Percentiles rank a stretch among this genome's conserved stretches.
Conservation (phyloP, 2,113 vertebrate genomes). For the Planiliza haematocheilus region DNA sequence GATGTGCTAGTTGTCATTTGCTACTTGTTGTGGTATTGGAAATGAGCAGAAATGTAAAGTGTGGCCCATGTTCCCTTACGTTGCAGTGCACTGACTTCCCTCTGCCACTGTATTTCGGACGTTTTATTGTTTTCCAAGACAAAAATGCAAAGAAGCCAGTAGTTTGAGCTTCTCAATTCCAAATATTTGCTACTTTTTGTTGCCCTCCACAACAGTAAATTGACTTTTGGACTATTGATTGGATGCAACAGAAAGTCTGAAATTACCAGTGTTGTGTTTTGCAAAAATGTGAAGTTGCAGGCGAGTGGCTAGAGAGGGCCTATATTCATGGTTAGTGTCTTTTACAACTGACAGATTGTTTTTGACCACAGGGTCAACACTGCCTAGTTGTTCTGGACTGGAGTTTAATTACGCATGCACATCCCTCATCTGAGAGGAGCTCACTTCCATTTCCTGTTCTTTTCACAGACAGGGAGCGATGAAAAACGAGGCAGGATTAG, state of each 20-base stretch:
- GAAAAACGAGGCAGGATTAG: constrained; percentile 61
- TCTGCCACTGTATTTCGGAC: too few species aligned
- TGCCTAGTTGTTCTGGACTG: constrained; percentile 41
- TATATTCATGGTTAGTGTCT: constrained; percentile 1
- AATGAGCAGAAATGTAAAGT: too few species aligned
- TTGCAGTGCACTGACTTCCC: too few species aligned
- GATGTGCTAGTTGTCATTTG: too few species aligned
- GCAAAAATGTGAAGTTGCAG: neutral
- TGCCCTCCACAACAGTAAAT: neutral
- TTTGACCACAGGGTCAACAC: constrained; percentile 34
- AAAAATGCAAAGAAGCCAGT: too few species aligned
- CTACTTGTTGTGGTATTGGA: too few species aligned
- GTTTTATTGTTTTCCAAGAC: too few species aligned
- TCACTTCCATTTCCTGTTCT: constrained; percentile 53
- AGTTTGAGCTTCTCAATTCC: too few species aligned
- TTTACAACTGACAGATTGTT: constrained; percentile 27
- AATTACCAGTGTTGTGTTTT: neutral
- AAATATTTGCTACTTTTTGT: too few species aligned
- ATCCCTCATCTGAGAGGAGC: constrained; percentile 41
- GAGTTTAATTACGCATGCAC: constrained; percentile 71
- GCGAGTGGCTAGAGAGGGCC: constrained; percentile 12
- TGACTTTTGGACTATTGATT: constrained; percentile 1
- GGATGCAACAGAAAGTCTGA: neutral
- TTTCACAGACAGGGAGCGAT: constrained; percentile 42
- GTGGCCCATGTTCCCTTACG: too few species aligned